These are phyloP conservation scores for Hydrozoanthus tunicans DNA, from an alignment of 64 coral and sea anemone genomes.

Conservation along the genomic window DNA sequence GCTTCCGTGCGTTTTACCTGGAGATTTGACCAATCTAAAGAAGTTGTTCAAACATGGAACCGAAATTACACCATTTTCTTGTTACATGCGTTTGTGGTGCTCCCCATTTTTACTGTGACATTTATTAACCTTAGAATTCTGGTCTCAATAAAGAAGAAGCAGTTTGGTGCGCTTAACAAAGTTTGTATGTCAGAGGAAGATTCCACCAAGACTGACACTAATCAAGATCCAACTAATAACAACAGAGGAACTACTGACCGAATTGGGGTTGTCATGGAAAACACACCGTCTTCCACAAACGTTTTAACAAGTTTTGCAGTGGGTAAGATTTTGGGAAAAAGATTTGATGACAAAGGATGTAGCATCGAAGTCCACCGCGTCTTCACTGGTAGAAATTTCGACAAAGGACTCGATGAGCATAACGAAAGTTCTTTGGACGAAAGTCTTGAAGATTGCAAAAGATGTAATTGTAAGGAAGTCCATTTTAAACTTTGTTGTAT, in stretches of 20 bases:
- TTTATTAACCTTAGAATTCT: constrained; percentile 70
- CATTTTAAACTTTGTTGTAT: too few relatives aligned
- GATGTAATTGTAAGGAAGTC: too few relatives aligned
- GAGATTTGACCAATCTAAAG: constrained; percentile 30
- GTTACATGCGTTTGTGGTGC: constrained; percentile 64
- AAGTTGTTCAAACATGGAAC: constrained; percentile 45
- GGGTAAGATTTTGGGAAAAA: neutral
- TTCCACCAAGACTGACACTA: neutral
- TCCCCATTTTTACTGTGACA: constrained; percentile 57
- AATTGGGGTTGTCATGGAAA: neutral
- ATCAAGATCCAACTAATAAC: neutral
- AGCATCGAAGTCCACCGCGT: neutral
- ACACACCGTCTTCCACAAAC: neutral
- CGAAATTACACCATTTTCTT: constrained; percentile 62
- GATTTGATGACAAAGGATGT: neutral
- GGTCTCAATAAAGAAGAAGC: constrained; percentile 58
- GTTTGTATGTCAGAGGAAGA: neutral
- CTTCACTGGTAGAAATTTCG: too few relatives aligned
- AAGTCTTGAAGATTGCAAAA: too few relatives aligned
- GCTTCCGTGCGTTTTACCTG: constrained; percentile 46
- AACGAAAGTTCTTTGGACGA: too few relatives aligned
- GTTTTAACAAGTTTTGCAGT: neutral
- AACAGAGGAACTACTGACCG: neutral
- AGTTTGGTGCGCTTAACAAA: constrained; percentile 12
- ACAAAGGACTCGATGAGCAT: too few relatives aligned